Evolutionary conservation across 2,113 vertebrate species (phyloP).

Genomic region (Platysternon megacephalum): DNA sequence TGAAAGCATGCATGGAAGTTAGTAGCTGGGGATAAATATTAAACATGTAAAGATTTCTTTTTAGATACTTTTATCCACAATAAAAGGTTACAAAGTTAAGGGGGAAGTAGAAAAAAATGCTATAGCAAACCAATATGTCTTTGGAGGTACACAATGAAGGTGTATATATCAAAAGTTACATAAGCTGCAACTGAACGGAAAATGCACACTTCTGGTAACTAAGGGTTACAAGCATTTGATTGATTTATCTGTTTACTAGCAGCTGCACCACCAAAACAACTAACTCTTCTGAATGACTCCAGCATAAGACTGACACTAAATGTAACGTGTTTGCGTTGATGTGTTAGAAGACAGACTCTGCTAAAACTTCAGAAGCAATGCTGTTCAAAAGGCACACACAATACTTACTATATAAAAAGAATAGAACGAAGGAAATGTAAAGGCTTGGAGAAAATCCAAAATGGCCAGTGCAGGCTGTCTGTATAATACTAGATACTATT

Average conservation of each 20-base stretch:
- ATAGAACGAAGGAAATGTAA: background rate
- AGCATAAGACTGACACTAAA: background rate
- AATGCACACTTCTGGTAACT: background rate
- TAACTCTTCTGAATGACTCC: background rate
- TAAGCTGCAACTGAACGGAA: background rate
- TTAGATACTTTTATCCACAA: background rate
- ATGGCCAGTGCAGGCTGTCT: background rate
- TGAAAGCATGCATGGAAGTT: background rate
- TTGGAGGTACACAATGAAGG: background rate
- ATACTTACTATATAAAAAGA: background rate
- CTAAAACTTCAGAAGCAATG: background rate
- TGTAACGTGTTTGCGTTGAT: background rate
- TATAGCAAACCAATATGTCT: background rate
- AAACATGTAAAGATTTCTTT: background rate
- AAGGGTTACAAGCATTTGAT: background rate
- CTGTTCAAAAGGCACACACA: background rate
- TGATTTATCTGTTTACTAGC: background rate
- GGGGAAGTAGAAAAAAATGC: background rate
- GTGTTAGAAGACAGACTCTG: background rate
- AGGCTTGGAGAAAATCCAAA: background rate
- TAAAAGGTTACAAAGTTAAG: background rate
- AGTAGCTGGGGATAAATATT: background rate
- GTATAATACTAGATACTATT: background rate
- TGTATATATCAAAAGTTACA: fast-evolving
- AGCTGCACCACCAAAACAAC: background rate